Conservation (phyloP, 2,113 vertebrate species). For the Ophiodon elongatus region DNA sequence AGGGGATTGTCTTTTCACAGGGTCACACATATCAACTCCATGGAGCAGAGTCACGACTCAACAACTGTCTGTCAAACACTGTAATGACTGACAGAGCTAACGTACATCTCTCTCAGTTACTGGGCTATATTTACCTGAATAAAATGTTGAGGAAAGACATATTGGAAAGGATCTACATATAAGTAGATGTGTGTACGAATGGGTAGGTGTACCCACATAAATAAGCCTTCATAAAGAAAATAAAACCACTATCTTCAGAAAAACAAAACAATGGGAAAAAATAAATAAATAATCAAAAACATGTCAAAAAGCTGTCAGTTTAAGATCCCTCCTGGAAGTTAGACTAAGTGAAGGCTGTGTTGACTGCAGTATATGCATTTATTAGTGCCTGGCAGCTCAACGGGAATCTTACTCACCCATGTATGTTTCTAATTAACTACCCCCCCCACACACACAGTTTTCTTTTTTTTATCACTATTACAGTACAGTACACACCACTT, state of each 20-base stretch:
- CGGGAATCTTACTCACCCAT: conserved; percentile 24
- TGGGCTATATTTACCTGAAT: conserved; percentile 53
- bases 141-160: not conserved
- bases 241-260: conserved; percentile 10
- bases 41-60: conserved; percentile 41
- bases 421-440: conserved; percentile 39
- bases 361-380: conserved; percentile 19
- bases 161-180: conserved; percentile 11
- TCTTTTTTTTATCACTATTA: too few relatives aligned
- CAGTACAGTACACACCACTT: not conserved
- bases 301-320: conserved; percentile 32
- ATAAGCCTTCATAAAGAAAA: conserved; percentile 9
- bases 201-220: not conserved
- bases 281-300: conserved; percentile 22
- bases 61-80: conserved; percentile 57
- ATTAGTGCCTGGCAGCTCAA: conserved; percentile 36
- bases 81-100: conserved; percentile 60
- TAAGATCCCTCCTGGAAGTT: conserved; percentile 25
- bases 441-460: too few relatives aligned
- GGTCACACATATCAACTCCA: conserved; percentile 43
- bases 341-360: conserved; percentile 2
- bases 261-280: not conserved
- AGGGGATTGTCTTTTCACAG: conserved; percentile 13
- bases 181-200: not conserved
- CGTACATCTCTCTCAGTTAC: conserved; percentile 13